Evolutionary conservation across 2,797 vertebrate genomes (phyloP).

Genomic region (Cetoscarus ocellatus): DNA sequence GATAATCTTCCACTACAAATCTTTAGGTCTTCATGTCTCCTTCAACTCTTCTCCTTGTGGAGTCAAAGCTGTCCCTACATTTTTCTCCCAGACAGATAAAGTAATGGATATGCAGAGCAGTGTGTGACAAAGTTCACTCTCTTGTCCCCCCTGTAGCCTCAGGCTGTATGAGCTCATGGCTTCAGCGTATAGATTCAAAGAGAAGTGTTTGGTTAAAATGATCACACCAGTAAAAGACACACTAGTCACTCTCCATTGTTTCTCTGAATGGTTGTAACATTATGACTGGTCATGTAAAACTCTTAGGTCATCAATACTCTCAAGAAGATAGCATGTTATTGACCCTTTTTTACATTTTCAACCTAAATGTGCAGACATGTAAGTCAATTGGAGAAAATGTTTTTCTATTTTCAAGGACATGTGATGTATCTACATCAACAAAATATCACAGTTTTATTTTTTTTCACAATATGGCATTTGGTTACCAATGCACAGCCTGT

Average conservation of each 20-base stretch:
- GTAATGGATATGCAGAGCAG: conserved; percentile 76
- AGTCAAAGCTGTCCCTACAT: conserved; percentile 49
- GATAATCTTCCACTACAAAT: neutral
- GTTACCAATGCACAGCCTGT: too few relatives aligned
- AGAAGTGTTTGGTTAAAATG: conserved; percentile 68
- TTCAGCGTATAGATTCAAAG: conserved; percentile 71
- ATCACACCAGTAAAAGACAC: conserved; percentile 65
- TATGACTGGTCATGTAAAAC: conserved; percentile 45
- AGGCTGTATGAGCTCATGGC: conserved; percentile 80
- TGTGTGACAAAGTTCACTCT: conserved; percentile 77
- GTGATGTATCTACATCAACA: too few relatives aligned
- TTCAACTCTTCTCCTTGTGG: conserved; percentile 15
- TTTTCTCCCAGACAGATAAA: conserved; percentile 65
- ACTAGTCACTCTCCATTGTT: conserved; percentile 41
- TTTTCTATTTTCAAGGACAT: too few relatives aligned
- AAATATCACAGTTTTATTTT: too few relatives aligned
- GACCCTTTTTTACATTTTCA: neutral
- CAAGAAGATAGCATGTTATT: neutral
- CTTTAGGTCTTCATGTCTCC: neutral
- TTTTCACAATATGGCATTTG: too few relatives aligned
- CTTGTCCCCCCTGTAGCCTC: conserved; percentile 57
- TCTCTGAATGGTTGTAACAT: conserved; percentile 43
- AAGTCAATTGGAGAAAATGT: too few relatives aligned
- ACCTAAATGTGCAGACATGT: neutral
- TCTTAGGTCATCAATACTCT: conserved; percentile 24